These are phyloP conservation scores for Trichogramma pretiosum DNA, from an alignment of 1,140 invertebrate species.

Conservation along the genomic window DNA sequence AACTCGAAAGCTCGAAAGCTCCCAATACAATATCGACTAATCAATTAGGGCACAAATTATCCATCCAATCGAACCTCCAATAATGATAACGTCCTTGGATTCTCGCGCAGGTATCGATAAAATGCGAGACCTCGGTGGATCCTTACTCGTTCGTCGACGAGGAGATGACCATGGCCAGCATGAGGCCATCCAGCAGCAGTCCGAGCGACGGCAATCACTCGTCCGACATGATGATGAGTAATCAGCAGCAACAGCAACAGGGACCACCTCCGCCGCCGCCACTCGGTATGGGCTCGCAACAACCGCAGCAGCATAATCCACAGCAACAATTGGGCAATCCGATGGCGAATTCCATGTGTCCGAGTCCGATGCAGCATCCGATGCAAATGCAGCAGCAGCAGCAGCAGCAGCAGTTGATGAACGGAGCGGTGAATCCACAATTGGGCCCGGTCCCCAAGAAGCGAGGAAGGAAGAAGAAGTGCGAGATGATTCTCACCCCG, in stretches of 20 bases:
- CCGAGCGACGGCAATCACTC: slow-evolving; percentile 37
- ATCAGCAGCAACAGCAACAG: not conserved
- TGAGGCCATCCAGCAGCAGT: slow-evolving; percentile 39
- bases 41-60: not conserved
- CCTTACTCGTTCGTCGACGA: slow-evolving; percentile 78
- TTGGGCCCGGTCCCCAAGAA: slow-evolving; percentile 66
- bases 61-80: not conserved
- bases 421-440: slow-evolving; percentile 46
- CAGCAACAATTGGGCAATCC: slow-evolving; percentile 8
- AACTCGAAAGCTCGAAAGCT: too few species aligned
- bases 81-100: too few species aligned
- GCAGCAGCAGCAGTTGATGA: slow-evolving; percentile 42
- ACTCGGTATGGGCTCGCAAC: slow-evolving; percentile 34
- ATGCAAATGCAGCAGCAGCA: slow-evolving; percentile 31
- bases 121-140: slow-evolving; percentile 59
- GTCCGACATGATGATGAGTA: too few species aligned
- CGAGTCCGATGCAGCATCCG: slow-evolving; percentile 14
- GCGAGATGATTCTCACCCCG: slow-evolving; percentile 45
- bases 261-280: slow-evolving; percentile 33
- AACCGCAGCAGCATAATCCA: slow-evolving; percentile 32
- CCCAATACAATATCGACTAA: too few species aligned
- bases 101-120: slow-evolving; percentile 49
- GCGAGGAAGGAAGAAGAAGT: slow-evolving; percentile 72
- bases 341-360: too few species aligned
- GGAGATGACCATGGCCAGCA: slow-evolving; percentile 43